Evolutionary conservation across 2,888 invertebrate genomes (phyloP).

Genomic region (Plebejus anna): DNA sequence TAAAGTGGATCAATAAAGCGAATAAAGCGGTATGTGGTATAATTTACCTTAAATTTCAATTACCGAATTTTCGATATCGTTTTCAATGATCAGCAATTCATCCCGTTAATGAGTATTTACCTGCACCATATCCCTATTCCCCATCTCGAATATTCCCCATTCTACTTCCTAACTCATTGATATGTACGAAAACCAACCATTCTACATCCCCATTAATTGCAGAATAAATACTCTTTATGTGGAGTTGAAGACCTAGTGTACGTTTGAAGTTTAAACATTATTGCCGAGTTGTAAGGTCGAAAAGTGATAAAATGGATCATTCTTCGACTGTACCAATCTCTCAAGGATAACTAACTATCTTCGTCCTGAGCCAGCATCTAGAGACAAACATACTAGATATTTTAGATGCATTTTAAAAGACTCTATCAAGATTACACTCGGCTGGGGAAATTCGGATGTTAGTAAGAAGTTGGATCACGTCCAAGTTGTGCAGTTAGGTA

Average conservation of each 20-base stretch:
- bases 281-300: not conserved
- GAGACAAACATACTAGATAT: constrained; percentile 1
- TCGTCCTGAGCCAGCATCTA: not conserved
- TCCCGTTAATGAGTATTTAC: constrained; percentile 25
- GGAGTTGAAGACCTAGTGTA: not conserved
- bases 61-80: constrained; percentile 14
- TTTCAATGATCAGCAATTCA: constrained; percentile 15
- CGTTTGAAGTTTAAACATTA: not conserved
- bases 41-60: constrained; percentile 9
- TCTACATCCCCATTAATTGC: not conserved
- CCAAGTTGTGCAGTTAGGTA: constrained; percentile 15
- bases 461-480: constrained; percentile 13
- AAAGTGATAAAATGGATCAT: not conserved
- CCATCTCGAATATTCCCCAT: not conserved
- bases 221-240: not conserved
- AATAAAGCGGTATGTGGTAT: not conserved
- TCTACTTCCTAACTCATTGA: not conserved
- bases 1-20: constrained; percentile 3
- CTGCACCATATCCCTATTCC: not conserved
- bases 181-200: constrained; percentile 4
- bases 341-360: not conserved
- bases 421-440: constrained; percentile 17
- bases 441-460: constrained; percentile 18
- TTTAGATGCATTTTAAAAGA: constrained; percentile 17
- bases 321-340: not conserved